These are phyloP conservation scores for Romanogobio albipinnatus DNA, from an alignment of 2,113 vertebrate species.

Conservation along the genomic window DNA sequence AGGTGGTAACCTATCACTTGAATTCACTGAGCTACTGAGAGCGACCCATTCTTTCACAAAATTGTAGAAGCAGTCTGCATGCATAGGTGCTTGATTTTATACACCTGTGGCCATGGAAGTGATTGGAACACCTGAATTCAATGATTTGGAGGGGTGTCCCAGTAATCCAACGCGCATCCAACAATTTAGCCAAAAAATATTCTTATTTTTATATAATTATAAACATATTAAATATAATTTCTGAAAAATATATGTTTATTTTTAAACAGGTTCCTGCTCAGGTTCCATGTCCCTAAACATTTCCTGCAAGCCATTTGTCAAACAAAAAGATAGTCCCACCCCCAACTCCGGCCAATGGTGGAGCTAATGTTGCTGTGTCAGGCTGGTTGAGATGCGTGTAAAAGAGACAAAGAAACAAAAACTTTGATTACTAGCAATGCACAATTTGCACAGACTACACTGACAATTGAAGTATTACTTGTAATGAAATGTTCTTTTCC, in stretches of 20 bases:
- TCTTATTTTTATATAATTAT: neutral
- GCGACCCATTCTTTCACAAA: too few relatives aligned
- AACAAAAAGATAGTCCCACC: neutral
- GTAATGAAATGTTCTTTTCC: constrained; percentile 10
- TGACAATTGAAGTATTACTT: constrained; percentile 10
- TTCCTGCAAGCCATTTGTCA: neutral
- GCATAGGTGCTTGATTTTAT: too few relatives aligned
- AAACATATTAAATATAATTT: neutral
- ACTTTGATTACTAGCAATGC: neutral
- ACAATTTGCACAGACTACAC: neutral
- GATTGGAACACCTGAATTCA: too few relatives aligned
- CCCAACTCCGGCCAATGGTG: neutral
- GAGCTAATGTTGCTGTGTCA: neutral
- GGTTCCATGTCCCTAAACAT: neutral
- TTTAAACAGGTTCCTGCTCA: neutral
- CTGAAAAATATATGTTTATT: neutral
- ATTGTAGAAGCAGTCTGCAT: too few relatives aligned
- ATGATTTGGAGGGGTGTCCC: too few relatives aligned
- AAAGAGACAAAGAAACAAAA: neutral
- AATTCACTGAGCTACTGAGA: too few relatives aligned
- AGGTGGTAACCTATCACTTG: too few relatives aligned
- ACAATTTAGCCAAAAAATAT: neutral
- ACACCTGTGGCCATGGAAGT: too few relatives aligned
- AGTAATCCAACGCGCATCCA: too few relatives aligned
- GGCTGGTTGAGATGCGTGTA: neutral